Evolutionary conservation across 2,113 vertebrate species (phyloP).

Genomic region (Oxygymnocypris stewartii): DNA sequence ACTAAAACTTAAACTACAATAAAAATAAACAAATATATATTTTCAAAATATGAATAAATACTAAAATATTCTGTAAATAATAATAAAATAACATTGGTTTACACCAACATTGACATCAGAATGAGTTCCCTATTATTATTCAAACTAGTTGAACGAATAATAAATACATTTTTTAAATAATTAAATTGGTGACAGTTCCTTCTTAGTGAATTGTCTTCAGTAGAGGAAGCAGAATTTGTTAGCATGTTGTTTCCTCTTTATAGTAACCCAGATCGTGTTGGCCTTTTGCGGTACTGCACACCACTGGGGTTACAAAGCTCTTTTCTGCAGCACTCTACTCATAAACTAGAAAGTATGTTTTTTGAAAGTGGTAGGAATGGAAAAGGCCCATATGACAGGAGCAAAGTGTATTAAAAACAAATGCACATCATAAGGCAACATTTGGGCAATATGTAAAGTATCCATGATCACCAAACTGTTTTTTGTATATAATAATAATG

Average conservation of each 20-base stretch:
- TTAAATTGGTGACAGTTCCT: background rate
- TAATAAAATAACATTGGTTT: background rate
- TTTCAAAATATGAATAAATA: background rate
- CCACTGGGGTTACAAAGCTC: background rate
- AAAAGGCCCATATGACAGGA: background rate
- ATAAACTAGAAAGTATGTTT: conserved; percentile 20
- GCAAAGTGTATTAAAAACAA: background rate
- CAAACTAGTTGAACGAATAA: background rate
- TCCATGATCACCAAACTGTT: background rate
- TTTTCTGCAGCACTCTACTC: conserved; percentile 1
- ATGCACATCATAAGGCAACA: background rate
- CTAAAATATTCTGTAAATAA: background rate
- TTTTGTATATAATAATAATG: conserved; percentile 7
- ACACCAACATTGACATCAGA: background rate
- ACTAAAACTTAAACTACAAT: no score
- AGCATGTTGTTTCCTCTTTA: background rate
- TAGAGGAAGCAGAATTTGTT: background rate
- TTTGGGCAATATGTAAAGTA: background rate
- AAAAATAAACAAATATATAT: no score
- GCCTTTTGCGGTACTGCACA: background rate
- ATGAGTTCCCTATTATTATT: no score
- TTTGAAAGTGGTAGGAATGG: conserved; percentile 1
- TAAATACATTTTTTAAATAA: background rate
- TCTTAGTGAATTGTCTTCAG: background rate
- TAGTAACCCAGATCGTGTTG: background rate